These are phyloP conservation scores for Ferrisia virgata DNA, from an alignment of 2,888 invertebrate genomes.

Conservation along the genomic window DNA sequence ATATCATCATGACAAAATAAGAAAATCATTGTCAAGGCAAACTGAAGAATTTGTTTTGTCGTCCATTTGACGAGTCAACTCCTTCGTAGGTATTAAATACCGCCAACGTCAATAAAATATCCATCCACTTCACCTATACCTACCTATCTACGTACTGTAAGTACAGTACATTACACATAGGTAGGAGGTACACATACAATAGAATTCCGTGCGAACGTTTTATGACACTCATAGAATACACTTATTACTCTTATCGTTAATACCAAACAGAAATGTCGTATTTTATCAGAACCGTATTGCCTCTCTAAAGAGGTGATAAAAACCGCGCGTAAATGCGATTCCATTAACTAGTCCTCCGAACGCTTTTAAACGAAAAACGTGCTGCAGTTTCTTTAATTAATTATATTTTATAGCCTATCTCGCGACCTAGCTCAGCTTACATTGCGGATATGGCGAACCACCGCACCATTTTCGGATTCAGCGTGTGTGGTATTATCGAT, in stretches of 20 bases:
- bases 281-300: neutral
- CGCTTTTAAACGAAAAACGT: neutral
- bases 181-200: neutral
- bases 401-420: neutral
- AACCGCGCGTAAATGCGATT: neutral
- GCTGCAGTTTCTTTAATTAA: neutral
- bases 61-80: neutral
- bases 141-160: neutral
- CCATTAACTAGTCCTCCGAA: neutral
- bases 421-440: neutral
- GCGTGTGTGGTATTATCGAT: neutral
- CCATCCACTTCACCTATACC: neutral
- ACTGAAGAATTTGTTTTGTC: neutral
- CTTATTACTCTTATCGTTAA: neutral
- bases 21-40: constrained; percentile 1
- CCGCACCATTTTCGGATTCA: neutral
- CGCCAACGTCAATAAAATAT: neutral
- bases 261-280: neutral
- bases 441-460: neutral
- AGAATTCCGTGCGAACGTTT: neutral
- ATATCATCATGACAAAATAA: no score
- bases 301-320: neutral
- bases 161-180: neutral
- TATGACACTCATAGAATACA: neutral
- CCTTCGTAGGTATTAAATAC: neutral